Evolutionary conservation across 2,888 invertebrate species (phyloP), one percentile per base, ranked within the genome.

Genomic region (Eueremaeus valkanovi): DNA sequence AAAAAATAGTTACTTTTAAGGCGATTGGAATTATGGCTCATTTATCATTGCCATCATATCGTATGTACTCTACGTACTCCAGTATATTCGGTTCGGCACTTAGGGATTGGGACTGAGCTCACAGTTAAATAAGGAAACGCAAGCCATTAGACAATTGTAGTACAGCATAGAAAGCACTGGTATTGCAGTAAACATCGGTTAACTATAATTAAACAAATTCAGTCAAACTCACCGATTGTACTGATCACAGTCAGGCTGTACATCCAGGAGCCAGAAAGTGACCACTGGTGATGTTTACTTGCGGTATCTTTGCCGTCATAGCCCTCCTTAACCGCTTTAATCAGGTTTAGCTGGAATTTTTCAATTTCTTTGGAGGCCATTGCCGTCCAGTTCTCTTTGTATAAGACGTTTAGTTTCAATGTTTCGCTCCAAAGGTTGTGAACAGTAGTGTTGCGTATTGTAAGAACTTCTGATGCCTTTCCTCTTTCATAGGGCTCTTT

Each of bases 341-440:
- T 89, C 61, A 93, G 86, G 77, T 86, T 86, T 55, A 85, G 83
- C 84, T 93, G 93, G 84, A 90, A 92, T 68, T 85, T 83, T 70
- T 85, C 82, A 76, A 93, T 85, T 81, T 90, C 88, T 40, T 81
- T 80, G 24, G 83, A 87, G 79, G 95, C 91, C 84, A 92, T 92
- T 79, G 90, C 88, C 78, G 87, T 89, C 87, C 91, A 89, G 79
- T 87, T 88, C 72, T 87, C 87, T 82, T 90, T 89, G 82, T 90
- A 88, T 81, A 92, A 89, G 75, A 90, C 86, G 83, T 92, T 92
- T 78, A 88, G 83, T 81, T 81, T 79, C 81, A 85, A 83, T 0
- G 93, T 92, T 73, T 91, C 86, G 77, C 90, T 88, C 93, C 94
- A 95, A 63, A 96, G 86, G 78, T 86, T 86, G 73, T 87, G 85